These are phyloP conservation scores for Neolamprologus falcicula DNA, from an alignment of 2,113 vertebrate genomes.

Conservation along the genomic window DNA sequence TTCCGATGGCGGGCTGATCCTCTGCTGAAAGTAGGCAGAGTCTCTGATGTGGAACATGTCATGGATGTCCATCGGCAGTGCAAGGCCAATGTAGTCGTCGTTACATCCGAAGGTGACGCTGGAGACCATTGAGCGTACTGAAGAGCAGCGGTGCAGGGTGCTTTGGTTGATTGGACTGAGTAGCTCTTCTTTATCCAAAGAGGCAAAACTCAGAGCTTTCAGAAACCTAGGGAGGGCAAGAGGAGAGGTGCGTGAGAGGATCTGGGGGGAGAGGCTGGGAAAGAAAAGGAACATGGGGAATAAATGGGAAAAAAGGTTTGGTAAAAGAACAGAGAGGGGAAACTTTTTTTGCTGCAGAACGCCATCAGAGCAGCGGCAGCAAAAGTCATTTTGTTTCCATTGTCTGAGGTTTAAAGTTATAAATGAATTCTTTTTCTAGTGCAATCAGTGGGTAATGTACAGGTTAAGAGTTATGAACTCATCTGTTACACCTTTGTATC, in stretches of 20 bases:
- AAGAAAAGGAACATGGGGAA: slow-evolving; percentile 10
- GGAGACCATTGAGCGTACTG: slow-evolving; percentile 95
- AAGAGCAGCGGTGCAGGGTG: slow-evolving; percentile 92
- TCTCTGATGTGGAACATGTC: slow-evolving; percentile 94
- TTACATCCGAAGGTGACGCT: slow-evolving; percentile 86
- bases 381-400: background rate
- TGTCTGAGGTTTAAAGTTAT: background rate
- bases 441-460: background rate
- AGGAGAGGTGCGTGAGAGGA: slow-evolving; percentile 63
- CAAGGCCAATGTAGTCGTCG: slow-evolving; percentile 93
- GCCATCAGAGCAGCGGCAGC: background rate
- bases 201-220: slow-evolving; percentile 97
- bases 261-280: slow-evolving; percentile 55
- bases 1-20: slow-evolving; percentile 82
- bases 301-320: slow-evolving; percentile 1
- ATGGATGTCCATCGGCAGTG: slow-evolving; percentile 90
- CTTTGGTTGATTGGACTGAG: slow-evolving; percentile 97
- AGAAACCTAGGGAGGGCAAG: slow-evolving; percentile 82
- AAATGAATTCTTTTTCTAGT: background rate
- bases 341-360: background rate
- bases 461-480: background rate
- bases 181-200: slow-evolving; percentile 96
- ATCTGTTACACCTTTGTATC: background rate
- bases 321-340: slow-evolving; percentile 11
- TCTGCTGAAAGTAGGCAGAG: slow-evolving; percentile 91